Evolutionary conservation across 2,888 invertebrate species (phyloP).

Genomic region (Bhutanitis thaidina): DNA sequence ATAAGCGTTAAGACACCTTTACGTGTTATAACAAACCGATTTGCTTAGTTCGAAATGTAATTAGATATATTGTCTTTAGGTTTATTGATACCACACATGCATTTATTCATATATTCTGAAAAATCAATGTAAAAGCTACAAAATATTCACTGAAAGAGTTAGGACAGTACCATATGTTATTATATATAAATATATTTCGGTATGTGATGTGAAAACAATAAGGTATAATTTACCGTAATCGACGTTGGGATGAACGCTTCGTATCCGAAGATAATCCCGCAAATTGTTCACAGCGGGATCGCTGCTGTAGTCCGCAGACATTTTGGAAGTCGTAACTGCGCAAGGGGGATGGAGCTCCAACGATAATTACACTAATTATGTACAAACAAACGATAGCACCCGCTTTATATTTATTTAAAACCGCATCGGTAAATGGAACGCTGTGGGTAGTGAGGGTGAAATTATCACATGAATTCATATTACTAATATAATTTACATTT

Average conservation of each 20-base stretch:
- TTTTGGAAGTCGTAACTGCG: constrained; percentile 18
- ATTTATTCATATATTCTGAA: too few species aligned
- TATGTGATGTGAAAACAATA: neutral
- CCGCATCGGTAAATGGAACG: constrained; percentile 9
- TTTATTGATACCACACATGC: too few species aligned
- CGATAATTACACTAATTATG: constrained; percentile 7
- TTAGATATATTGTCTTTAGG: too few species aligned
- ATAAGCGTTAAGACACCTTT: too few species aligned
- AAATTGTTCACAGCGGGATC: constrained; percentile 82
- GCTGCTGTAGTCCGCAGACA: constrained; percentile 33
- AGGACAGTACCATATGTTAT: too few species aligned
- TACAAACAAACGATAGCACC: neutral
- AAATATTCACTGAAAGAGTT: too few species aligned
- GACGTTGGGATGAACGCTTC: constrained; percentile 86
- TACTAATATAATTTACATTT: too few species aligned
- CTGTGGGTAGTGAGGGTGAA: neutral
- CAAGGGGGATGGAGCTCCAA: neutral
- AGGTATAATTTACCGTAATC: constrained; percentile 82
- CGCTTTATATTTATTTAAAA: constrained; percentile 10
- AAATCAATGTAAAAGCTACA: too few species aligned
- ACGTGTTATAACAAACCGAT: too few species aligned
- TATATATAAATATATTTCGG: too few species aligned
- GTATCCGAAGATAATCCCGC: constrained; percentile 84
- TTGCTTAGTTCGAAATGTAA: too few species aligned
- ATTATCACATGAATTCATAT: constrained; percentile 8